phyloP scores from a whole-genome alignment of 2,797 vertebrate species.

The Falco concolor region DNA sequence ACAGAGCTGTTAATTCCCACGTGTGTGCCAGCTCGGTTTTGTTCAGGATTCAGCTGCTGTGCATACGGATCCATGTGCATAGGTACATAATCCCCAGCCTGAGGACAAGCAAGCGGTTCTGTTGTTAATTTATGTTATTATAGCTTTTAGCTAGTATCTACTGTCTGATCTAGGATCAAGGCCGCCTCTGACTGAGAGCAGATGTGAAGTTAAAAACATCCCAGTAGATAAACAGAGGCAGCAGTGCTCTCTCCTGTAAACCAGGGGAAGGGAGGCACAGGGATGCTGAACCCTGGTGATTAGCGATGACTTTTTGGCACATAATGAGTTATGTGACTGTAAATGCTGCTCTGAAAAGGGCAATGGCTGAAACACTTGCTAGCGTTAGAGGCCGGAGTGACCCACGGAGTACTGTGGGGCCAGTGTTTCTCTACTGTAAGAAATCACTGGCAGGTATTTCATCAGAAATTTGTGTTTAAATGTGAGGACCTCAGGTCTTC shows the following conservation, averaged over 20 bases:
- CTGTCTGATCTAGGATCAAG: background rate
- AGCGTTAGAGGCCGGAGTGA: background rate
- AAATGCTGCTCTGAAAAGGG: background rate
- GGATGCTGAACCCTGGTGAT: background rate
- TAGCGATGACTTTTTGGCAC: fast-evolving
- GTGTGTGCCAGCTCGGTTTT: fast-evolving
- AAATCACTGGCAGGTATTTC: fast-evolving
- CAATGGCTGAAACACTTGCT: background rate
- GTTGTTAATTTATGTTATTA: background rate
- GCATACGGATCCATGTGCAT: fast-evolving
- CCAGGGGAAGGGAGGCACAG: background rate
- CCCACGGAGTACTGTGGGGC: background rate
- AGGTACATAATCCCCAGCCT: background rate
- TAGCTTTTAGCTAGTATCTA: background rate
- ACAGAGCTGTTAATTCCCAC: fast-evolving
- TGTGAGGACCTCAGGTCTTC: fast-evolving
- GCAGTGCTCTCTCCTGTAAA: background rate
- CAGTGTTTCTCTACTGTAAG: background rate
- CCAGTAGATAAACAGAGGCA: background rate
- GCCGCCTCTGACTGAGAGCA: background rate
- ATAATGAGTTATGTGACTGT: background rate
- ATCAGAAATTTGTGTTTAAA: background rate
- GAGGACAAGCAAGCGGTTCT: background rate
- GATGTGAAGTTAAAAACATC: background rate
- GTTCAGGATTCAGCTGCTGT: background rate